Evolutionary conservation across 2,888 invertebrate genomes (phyloP).

Genomic region (Malacosoma neustria): DNA sequence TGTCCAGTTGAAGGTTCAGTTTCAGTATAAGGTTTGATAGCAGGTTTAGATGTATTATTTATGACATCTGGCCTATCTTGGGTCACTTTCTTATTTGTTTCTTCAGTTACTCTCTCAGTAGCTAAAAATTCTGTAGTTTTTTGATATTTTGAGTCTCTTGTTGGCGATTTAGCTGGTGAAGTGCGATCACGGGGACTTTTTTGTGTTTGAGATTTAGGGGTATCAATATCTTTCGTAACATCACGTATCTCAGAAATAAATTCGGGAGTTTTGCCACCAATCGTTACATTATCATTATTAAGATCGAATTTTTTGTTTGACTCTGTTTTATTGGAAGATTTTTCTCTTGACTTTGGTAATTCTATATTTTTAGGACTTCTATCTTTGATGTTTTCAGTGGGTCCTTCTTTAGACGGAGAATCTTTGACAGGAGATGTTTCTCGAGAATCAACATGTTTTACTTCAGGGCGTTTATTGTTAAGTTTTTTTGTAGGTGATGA

Average conservation of each 20-base stretch:
- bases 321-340: slow-evolving; percentile 16
- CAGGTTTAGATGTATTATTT: slow-evolving; percentile 64
- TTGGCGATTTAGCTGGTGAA: slow-evolving; percentile 34
- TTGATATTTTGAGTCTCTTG: slow-evolving; percentile 34
- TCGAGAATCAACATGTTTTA: background rate
- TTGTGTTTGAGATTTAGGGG: slow-evolving; percentile 22
- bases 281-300: slow-evolving; percentile 11
- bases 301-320: slow-evolving; percentile 28
- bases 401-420: slow-evolving; percentile 2
- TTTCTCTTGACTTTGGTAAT: slow-evolving; percentile 6
- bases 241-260: no score
- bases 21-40: slow-evolving; percentile 50
- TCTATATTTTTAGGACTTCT: slow-evolving; percentile 5
- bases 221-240: slow-evolving; percentile 19
- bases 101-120: slow-evolving; percentile 40
- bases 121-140: slow-evolving; percentile 43
- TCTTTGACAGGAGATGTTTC: slow-evolving; percentile 5
- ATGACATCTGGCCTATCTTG: slow-evolving; percentile 49
- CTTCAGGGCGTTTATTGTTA: background rate
- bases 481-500: slow-evolving; percentile 1
- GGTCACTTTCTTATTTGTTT: slow-evolving; percentile 30
- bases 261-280: no score
- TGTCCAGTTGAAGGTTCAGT: slow-evolving; percentile 55
- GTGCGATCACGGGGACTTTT: slow-evolving; percentile 26
- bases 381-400: slow-evolving; percentile 3